Base-by-base conservation (phyloP, 2,113 vertebrate genomes). In the Aramus guarauna region DNA sequence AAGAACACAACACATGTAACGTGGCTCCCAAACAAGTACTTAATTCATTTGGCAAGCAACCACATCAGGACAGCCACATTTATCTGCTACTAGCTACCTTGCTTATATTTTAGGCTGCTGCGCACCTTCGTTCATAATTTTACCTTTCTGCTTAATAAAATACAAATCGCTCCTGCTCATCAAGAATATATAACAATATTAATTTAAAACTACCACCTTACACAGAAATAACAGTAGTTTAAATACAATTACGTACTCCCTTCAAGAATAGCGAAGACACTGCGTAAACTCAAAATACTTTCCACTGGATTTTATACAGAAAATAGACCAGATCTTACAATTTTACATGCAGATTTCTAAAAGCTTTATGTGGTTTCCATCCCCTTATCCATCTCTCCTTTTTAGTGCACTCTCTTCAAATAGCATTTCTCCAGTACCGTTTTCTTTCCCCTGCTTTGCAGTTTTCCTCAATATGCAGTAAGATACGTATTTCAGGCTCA, bases 221-320 rank as follows among this genome's bases (percentile, higher is more conserved):
- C 80, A 68, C 43, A 85, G 22, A 59, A 90, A 19, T 22, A 77
- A 27, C 1, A 60, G 11, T 2, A 16, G 11, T 30, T 81, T 59
- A 71, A 41, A 19, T 9, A 15, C 4, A 64, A 39, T 15, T 68
- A 53, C 2, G 2, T 39, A 29, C 8, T 23, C 26, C 72, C 6
- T 4, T 26, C 39, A 36, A 11, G 5, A 69, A 60, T 0, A 4
- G 29, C 1, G 2, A 71, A 36, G 6, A 72, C 6, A 32, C 36
- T 18, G 15, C 3, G 9, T 45, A n/a, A 68, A 76, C 22, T 20
- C 30, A 71, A 78, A 73, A 34, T 4, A 56, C 8, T 32, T 81
- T 22, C 43, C n/a, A 8, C 2, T 16, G 5, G 6, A 47, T 74
- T 77, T 78, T 21, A 62, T 7, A 84, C 9, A 37, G 34, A 43